Base-by-base conservation (phyloP, 1,140 invertebrate species). In the Potamilus streckersoni region DNA sequence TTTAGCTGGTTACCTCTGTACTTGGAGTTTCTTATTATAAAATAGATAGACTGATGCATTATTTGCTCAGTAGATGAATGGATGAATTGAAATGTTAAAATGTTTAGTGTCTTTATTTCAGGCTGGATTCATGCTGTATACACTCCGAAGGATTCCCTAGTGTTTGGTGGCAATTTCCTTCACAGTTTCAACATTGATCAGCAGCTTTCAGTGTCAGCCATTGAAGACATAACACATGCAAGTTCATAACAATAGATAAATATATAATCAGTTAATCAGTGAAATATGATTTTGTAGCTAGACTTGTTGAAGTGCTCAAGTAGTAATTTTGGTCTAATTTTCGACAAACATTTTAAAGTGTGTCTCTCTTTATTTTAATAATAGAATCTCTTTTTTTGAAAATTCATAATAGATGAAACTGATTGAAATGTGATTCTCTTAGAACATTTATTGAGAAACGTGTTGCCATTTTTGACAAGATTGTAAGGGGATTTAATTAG, bases 71-170 rank as follows among this genome's bases (percentile, higher is more conserved):
- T 49, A 11, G 38, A 49, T 49, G 38, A 49, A 49, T 49, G 38
- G 38, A 49, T 49, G 38, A 49, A 49, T 11, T 57, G 62, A 64
- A 59, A 38, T 60, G 17, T 17, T 57, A 67, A 16, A 16, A 14
- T 0, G 0, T 20, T 56, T 3, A 12, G 31, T 62, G 23, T 62
- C 16, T 65, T 20, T 74, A 92, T 96, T 85, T 92, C 93, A 72
- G 96, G 96, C 0, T 98, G 96, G 96, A 97, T 98, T 77, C 96
- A 98, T 90, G 96, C 96, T 13, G 96, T 97, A 19, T 93, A 94
- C 76, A 97, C 96, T 0, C 94, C 96, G 0, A 90, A 92, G 55
- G 96, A 98, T 90, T 96, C 96, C 0, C 90, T 98, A 31, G 96
- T 97, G 20, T 97, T 97, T 90, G 96, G 96, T 14, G 96, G 96